These are phyloP conservation scores for Spongilla lacustris DNA, from an alignment of 37 sponge, comb jelly and placozoan species.

Conservation along the genomic window DNA sequence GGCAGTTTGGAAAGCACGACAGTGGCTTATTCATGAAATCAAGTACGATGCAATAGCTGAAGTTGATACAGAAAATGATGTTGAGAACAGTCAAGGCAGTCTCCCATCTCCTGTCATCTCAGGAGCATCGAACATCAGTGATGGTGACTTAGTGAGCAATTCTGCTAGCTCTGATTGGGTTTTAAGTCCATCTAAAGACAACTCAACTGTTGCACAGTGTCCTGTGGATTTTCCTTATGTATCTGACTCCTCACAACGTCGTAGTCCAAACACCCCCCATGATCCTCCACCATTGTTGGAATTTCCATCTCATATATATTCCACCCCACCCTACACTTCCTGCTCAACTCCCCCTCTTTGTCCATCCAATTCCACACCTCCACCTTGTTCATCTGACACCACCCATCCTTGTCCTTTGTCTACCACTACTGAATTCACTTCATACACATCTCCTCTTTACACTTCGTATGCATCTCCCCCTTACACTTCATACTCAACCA, in stretches of 20 bases:
- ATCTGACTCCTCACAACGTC: neutral
- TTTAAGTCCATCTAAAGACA: neutral
- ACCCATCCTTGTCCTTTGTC: too few species aligned
- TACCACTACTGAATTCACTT: too few species aligned
- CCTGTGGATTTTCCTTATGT: neutral
- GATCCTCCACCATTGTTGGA: neutral
- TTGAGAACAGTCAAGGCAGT: neutral
- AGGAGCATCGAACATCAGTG: slow-evolving; percentile 59
- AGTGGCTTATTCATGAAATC: neutral
- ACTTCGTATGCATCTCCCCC: too few species aligned
- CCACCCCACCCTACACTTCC: too few species aligned
- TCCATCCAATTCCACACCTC: too few species aligned
- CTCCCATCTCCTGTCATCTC: slow-evolving; percentile 53
- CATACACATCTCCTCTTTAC: too few species aligned
- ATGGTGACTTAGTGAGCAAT: slow-evolving; percentile 36
- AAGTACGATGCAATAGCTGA: neutral
- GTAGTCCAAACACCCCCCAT: neutral
- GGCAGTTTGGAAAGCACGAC: neutral
- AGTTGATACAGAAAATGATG: neutral
- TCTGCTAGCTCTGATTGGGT: neutral
- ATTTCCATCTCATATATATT: neutral
- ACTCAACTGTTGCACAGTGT: neutral
- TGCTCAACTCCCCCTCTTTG: too few species aligned
- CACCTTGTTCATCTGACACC: too few species aligned
- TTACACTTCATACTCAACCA: too few species aligned